These are phyloP conservation scores for Amblyteles armatorius DNA, from an alignment of 2,888 invertebrate genomes.

Conservation along the genomic window DNA sequence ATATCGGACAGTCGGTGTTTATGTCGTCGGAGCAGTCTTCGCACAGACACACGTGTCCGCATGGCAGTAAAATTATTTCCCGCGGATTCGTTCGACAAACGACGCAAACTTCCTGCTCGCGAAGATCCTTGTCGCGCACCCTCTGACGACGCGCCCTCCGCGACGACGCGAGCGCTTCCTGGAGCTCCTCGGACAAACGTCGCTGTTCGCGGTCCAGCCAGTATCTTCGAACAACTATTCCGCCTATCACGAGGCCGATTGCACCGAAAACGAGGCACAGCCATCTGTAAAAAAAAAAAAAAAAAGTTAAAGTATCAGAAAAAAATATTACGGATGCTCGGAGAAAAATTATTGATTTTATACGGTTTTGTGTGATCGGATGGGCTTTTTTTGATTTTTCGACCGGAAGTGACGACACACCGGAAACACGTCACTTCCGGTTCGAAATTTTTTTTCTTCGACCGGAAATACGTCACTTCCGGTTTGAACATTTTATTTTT, in stretches of 20 bases:
- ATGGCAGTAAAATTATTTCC: constrained; percentile 94
- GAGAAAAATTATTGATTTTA: too few species aligned
- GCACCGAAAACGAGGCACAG: constrained; percentile 86
- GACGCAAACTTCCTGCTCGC: constrained; percentile 90
- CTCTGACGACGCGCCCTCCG: constrained; percentile 89
- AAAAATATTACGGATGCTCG: constrained; percentile 16
- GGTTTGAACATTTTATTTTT: too few species aligned
- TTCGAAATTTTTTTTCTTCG: too few species aligned
- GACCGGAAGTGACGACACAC: neutral
- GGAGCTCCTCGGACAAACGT: constrained; percentile 86
- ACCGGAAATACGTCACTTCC: too few species aligned
- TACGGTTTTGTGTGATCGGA: too few species aligned
- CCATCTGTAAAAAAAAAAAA: constrained; percentile 80
- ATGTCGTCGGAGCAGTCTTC: constrained; percentile 93
- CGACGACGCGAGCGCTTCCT: constrained; percentile 86
- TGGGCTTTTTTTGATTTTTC: too few species aligned
- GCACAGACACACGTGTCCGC: constrained; percentile 96
- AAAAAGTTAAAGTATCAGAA: constrained; percentile 8
- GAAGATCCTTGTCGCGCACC: constrained; percentile 88
- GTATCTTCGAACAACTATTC: constrained; percentile 85
- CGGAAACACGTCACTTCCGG: neutral
- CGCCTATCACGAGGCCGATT: constrained; percentile 86
- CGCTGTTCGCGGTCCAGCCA: constrained; percentile 86
- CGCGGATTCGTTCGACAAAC: constrained; percentile 94
- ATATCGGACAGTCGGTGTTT: constrained; percentile 91